These are phyloP conservation scores for Alosa sapidissima DNA, from an alignment of 2,797 vertebrate genomes.

Conservation along the genomic window DNA sequence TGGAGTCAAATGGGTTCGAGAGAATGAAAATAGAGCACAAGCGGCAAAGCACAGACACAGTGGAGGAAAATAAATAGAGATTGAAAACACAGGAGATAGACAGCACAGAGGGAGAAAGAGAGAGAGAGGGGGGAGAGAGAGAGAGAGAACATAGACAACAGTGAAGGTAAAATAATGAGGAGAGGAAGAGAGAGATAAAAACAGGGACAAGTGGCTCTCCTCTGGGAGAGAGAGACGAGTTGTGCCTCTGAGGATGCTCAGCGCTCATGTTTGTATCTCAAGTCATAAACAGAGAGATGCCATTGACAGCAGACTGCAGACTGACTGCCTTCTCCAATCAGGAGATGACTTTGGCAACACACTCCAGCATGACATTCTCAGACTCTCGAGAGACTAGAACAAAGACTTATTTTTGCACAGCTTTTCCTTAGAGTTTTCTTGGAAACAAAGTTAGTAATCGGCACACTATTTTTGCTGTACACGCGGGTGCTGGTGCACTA, in stretches of 20 bases:
- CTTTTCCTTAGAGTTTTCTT: not conserved
- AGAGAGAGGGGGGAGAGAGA: not conserved
- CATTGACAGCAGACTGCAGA: not conserved
- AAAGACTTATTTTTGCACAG: not conserved
- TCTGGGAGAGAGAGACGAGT: not conserved
- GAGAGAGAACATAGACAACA: not conserved
- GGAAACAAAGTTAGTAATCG: not conserved
- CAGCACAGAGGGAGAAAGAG: not conserved
- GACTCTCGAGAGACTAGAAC: not conserved
- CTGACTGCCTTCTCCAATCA: not conserved
- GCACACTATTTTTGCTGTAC: not conserved
- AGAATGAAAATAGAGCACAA: not conserved
- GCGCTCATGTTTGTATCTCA: not conserved
- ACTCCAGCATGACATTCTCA: not conserved
- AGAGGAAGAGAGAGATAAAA: not conserved
- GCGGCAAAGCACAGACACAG: not conserved
- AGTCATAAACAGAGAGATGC: not conserved
- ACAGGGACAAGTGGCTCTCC: not conserved
- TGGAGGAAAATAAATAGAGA: slow-evolving; percentile 2
- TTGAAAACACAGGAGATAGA: not conserved
- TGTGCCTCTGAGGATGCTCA: not conserved
- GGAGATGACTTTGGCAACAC: not conserved
- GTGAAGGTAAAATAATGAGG: slow-evolving; percentile 10
- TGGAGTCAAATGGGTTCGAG: not conserved
- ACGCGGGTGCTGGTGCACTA: not conserved